A percentile compares a stretch with the other conserved stretches of the same genome.
Evolutionary conservation across 2,888 invertebrate genomes (phyloP).

Genomic region (Cylindroiulus punctatus): DNA sequence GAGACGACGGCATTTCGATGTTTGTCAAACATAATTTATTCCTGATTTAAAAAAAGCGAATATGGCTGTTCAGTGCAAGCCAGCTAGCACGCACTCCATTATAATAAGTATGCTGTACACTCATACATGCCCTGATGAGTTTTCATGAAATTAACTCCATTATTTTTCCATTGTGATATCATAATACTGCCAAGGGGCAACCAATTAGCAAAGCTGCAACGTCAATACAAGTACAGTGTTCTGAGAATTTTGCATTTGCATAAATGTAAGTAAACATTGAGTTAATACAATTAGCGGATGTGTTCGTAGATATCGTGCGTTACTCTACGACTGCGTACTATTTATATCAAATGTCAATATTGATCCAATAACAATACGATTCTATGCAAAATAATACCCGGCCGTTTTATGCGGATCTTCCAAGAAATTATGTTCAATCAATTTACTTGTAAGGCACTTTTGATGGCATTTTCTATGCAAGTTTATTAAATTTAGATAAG

Average conservation of each 20-base stretch:
- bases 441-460: neutral
- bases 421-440: neutral
- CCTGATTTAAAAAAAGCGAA: neutral
- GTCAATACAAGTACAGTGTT: neutral
- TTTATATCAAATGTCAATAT: neutral
- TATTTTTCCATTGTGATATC: conserved; percentile 33
- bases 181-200: neutral
- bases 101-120: no score
- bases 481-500: no score
- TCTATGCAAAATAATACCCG: neutral
- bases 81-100: neutral
- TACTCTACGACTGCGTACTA: neutral
- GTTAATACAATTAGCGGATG: conserved; percentile 32
- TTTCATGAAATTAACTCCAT: conserved; percentile 26
- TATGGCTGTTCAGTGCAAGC: neutral
- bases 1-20: neutral
- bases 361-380: neutral
- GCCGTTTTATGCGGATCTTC: neutral
- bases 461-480: no score
- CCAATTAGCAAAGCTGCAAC: conserved; percentile 36
- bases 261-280: conserved; percentile 38
- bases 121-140: neutral
- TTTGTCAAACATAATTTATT: neutral
- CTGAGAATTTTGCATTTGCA: conserved; percentile 10
- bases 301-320: neutral